Conservation (phyloP, 2,113 vertebrate species). For the Miniopterus natalensis region DNA sequence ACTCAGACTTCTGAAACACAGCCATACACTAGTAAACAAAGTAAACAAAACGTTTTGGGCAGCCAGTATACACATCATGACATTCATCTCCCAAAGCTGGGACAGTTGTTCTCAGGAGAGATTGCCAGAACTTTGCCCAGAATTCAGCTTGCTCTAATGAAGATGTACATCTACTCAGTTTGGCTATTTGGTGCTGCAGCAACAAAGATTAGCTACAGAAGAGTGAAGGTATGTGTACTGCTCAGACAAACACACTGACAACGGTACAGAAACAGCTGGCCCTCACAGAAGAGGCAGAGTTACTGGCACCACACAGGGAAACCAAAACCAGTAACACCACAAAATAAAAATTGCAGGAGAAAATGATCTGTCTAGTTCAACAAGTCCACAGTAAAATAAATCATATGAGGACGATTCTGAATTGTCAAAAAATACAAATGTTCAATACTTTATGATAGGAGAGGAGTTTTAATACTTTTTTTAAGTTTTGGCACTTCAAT, state of each 20-base stretch:
- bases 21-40: not conserved
- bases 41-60: not conserved
- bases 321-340: not conserved
- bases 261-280: not conserved
- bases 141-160: slow-evolving; percentile 30
- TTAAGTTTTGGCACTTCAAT: not conserved
- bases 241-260: not conserved
- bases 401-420: not conserved
- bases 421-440: slow-evolving; percentile 8
- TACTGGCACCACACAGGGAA: not conserved
- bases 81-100: not conserved
- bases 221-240: not conserved
- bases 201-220: not conserved
- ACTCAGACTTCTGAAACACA: not conserved
- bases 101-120: not conserved
- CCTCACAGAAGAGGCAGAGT: not conserved
- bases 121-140: not conserved
- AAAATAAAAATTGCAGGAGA: not conserved
- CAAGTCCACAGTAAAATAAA: slow-evolving; percentile 33
- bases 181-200: not conserved
- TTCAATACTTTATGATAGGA: not conserved
- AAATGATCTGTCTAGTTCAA: not conserved
- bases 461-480: not conserved
- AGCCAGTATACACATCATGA: not conserved
- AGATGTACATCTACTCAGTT: not conserved